Conservation (phyloP, 2,113 vertebrate species). For the Toxostoma redivivum region DNA sequence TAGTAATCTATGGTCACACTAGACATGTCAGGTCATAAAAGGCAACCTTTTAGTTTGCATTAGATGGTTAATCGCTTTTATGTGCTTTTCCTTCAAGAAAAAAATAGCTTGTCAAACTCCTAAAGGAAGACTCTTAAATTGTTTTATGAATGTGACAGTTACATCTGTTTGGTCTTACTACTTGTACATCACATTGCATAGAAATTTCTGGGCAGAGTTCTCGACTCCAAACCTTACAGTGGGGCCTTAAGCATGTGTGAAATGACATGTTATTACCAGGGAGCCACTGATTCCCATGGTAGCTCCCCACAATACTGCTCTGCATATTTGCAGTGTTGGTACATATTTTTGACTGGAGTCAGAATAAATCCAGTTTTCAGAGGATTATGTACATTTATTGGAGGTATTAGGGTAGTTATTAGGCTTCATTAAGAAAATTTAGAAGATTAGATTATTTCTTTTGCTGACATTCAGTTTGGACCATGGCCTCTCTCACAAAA, state of each 20-base stretch:
- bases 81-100: neutral
- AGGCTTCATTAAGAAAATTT: neutral
- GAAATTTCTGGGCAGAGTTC: neutral
- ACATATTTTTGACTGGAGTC: neutral
- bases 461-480: neutral
- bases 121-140: neutral
- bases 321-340: neutral
- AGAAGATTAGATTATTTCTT: neutral
- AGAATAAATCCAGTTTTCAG: neutral
- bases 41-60: neutral
- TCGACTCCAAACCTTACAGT: fast-evolving
- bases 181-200: neutral
- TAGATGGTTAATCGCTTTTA: neutral
- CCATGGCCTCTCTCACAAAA: neutral
- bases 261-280: neutral
- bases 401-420: neutral
- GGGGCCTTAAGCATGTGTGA: neutral
- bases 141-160: neutral
- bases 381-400: neutral
- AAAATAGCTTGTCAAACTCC: neutral
- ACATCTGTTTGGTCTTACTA: neutral
- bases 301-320: neutral
- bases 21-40: neutral
- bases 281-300: fast-evolving
- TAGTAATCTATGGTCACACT: neutral